A percentile compares a stretch with the other conserved stretches of the same genome.
These are phyloP conservation scores for Nycticorax nycticorax DNA, from an alignment of 2,113 vertebrate genomes.

Conservation along the genomic window DNA sequence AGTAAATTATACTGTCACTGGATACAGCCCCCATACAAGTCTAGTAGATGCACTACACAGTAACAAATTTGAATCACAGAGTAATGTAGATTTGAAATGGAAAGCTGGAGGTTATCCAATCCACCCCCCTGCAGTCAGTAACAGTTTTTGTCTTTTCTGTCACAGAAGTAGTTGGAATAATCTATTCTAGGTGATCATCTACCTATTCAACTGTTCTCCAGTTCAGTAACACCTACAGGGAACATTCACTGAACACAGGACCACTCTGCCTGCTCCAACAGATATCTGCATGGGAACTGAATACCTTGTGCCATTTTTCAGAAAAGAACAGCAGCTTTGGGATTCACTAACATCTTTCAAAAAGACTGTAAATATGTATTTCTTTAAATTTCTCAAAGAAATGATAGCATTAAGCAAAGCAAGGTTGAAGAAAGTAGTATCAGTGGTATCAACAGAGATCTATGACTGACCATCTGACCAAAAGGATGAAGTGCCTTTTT, in stretches of 20 bases:
- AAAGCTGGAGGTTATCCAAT: neutral
- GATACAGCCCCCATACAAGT: neutral
- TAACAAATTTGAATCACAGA: neutral
- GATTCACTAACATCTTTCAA: neutral
- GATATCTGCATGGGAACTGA: neutral
- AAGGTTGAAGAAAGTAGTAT: neutral
- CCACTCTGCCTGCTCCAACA: fast-evolving
- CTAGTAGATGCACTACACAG: neutral
- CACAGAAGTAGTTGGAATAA: neutral
- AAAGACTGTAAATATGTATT: neutral
- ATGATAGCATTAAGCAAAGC: neutral
- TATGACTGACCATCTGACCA: neutral
- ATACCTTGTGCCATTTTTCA: neutral
- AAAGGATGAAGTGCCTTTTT: neutral
- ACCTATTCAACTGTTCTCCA: neutral
- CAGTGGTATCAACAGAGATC: neutral
- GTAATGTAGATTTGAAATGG: neutral
- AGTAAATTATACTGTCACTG: neutral
- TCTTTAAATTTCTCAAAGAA: neutral
- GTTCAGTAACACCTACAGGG: neutral
- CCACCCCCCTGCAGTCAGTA: no score
- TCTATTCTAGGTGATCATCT: neutral
- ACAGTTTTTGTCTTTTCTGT: neutral
- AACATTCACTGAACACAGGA: neutral
- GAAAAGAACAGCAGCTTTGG: neutral